These are phyloP conservation scores for Acanthurus lineatus DNA, from an alignment of 2,797 vertebrate genomes.

Conservation along the genomic window DNA sequence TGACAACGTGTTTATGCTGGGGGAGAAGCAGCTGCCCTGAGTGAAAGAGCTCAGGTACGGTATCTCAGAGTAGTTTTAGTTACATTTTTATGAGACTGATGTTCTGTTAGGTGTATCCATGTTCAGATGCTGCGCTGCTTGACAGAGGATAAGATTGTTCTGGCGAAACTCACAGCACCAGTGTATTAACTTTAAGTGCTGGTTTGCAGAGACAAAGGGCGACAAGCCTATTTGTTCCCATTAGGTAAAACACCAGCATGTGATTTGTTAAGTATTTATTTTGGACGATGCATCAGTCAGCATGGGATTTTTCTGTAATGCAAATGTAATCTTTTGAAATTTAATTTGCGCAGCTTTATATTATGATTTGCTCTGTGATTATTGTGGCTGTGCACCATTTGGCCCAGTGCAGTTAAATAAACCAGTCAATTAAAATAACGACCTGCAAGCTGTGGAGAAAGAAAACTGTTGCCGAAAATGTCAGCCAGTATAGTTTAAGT, in stretches of 20 bases:
- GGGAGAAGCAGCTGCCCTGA: constrained; percentile 1
- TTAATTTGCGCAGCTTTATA: no score
- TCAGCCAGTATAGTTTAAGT: not conserved
- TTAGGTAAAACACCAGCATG: not conserved
- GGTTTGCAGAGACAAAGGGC: constrained; percentile 12
- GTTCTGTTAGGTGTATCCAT: no score
- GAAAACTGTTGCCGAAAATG: not conserved
- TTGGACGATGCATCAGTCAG: not conserved
- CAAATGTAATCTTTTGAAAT: not conserved
- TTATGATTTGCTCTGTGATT: no score
- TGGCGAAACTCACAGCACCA: not conserved
- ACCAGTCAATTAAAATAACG: not conserved
- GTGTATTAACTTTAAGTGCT: not conserved
- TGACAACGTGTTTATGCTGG: constrained; percentile 29
- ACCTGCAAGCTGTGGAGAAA: not conserved
- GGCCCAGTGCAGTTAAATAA: not conserved
- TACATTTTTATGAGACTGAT: not conserved
- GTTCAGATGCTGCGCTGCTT: not conserved
- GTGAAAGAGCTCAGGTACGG: not conserved
- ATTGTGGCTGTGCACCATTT: not conserved
- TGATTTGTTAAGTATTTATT: not conserved
- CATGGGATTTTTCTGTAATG: no score
- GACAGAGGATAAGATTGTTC: constrained; percentile 1
- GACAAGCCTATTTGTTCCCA: not conserved
- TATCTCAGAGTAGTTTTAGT: not conserved